A percentile compares a stretch with the other conserved stretches of the same genome.
These are phyloP conservation scores for Cheilosia grossa DNA, from an alignment of 2,888 invertebrate genomes.

Conservation along the genomic window DNA sequence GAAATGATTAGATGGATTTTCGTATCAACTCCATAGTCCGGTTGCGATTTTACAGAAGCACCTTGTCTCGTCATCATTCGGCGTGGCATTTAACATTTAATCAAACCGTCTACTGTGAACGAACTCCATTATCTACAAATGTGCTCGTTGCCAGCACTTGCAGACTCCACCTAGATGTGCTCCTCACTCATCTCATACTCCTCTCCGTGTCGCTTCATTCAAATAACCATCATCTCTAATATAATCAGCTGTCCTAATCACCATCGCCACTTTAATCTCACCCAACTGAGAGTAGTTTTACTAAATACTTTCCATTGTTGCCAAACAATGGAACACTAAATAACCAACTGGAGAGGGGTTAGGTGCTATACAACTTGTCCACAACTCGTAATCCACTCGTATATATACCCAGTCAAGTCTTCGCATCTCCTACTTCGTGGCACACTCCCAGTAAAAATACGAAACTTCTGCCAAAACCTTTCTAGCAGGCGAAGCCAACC, in stretches of 20 bases:
- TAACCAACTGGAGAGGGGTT: conserved; percentile 24
- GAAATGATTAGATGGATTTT: no score
- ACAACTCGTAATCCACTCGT: conserved; percentile 14
- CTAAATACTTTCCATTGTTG: conserved; percentile 50
- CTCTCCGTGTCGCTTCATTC: no score
- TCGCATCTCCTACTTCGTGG: conserved; percentile 25
- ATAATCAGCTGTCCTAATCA: background rate
- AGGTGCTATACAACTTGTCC: conserved; percentile 6
- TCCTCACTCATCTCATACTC: no score
- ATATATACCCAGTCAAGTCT: conserved; percentile 7
- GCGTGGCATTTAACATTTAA: no score
- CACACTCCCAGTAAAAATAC: conserved; percentile 19
- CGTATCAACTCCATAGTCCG: no score
- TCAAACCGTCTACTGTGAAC: no score
- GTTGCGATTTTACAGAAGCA: no score
- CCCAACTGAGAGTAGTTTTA: conserved; percentile 9
- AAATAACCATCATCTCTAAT: background rate
- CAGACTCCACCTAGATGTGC: no score
- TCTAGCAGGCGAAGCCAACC: background rate
- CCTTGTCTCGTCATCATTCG: no score
- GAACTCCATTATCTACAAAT: no score
- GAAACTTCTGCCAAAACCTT: conserved; percentile 24
- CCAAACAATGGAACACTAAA: conserved; percentile 52
- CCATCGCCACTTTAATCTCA: conserved; percentile 13
- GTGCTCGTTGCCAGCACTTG: no score